These are phyloP conservation scores for Hippoglossus hippoglossus DNA, from an alignment of 2,797 vertebrate species.

Conservation along the genomic window DNA sequence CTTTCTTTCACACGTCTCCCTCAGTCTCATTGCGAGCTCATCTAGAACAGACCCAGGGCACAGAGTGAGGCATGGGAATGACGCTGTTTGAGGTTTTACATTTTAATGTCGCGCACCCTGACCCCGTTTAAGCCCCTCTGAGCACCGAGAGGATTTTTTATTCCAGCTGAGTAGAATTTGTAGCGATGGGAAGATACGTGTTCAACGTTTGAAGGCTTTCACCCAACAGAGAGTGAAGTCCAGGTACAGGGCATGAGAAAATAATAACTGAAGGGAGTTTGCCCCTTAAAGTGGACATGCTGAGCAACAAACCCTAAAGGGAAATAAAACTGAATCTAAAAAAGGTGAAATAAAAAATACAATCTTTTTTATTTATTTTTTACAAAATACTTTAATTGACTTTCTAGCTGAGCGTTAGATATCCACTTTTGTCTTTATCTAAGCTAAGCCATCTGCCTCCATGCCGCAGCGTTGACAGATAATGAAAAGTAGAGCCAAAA, in stretches of 20 bases:
- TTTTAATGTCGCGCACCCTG: slow-evolving; percentile 47
- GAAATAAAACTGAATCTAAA: not conserved
- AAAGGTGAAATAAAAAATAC: not conserved
- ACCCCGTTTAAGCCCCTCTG: slow-evolving; percentile 30
- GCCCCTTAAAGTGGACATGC: not conserved
- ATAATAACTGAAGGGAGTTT: slow-evolving; percentile 11
- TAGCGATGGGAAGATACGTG: slow-evolving; percentile 20
- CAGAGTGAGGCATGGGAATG: slow-evolving; percentile 21
- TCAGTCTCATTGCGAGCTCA: slow-evolving; percentile 20
- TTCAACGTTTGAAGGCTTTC: slow-evolving; percentile 22
- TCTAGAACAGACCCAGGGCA: slow-evolving; percentile 34
- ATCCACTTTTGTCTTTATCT: too few species aligned
- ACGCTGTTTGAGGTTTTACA: slow-evolving; percentile 55
- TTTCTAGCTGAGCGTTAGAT: too few species aligned
- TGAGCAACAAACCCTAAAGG: not conserved
- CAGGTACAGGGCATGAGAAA: slow-evolving; percentile 6
- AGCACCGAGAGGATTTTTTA: not conserved
- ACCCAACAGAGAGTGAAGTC: slow-evolving; percentile 8
- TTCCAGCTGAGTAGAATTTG: slow-evolving; percentile 5
- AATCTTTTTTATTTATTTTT: too few species aligned
- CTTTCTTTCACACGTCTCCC: slow-evolving; percentile 1
- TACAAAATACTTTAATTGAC: too few species aligned
- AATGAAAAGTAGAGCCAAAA: too few species aligned
- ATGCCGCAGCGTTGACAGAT: too few species aligned
- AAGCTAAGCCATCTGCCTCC: too few species aligned